Percentiles rank a stretch among this genome's conserved stretches.
phyloP scores from a whole-genome alignment of 2,113 vertebrate genomes.

The Poicephalus gulielmi region DNA sequence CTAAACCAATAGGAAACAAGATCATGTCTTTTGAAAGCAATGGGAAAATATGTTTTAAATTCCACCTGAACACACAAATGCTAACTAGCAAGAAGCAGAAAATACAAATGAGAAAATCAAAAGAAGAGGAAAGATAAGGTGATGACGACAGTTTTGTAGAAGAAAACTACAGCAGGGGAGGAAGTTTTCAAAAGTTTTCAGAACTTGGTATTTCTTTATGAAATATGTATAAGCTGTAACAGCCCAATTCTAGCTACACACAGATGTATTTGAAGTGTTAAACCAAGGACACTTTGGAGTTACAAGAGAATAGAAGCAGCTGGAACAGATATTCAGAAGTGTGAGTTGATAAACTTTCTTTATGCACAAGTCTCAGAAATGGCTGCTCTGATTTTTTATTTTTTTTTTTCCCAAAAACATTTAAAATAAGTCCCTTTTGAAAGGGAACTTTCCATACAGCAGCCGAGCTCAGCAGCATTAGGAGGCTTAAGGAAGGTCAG shows the following conservation, averaged over 20 bases:
- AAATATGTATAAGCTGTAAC: conserved; percentile 1
- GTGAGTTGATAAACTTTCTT: not conserved
- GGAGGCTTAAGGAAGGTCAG: not conserved
- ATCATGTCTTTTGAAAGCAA: not conserved
- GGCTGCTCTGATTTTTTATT: not conserved
- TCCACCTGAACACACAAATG: not conserved
- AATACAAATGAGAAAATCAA: not conserved
- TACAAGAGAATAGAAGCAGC: not conserved
- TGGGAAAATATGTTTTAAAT: not conserved
- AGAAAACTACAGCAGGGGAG: not conserved
- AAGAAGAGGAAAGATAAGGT: not conserved
- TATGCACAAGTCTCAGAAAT: not conserved
- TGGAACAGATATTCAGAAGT: not conserved
- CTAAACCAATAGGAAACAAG: not conserved
- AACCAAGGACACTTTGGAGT: conserved; percentile 6
- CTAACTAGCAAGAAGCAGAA: not conserved
- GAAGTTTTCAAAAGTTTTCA: conserved; percentile 15
- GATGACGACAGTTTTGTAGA: not conserved
- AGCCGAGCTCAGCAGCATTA: not conserved
- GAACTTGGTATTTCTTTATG: not conserved
- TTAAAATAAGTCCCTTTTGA: not conserved
- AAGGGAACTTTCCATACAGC: not conserved
- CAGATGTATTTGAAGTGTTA: conserved; percentile 4
- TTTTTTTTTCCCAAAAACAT: not conserved
- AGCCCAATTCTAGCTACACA: not conserved